These are phyloP conservation scores for Hemistola chrysoprasaria DNA, from an alignment of 2,888 invertebrate genomes.

Conservation along the genomic window DNA sequence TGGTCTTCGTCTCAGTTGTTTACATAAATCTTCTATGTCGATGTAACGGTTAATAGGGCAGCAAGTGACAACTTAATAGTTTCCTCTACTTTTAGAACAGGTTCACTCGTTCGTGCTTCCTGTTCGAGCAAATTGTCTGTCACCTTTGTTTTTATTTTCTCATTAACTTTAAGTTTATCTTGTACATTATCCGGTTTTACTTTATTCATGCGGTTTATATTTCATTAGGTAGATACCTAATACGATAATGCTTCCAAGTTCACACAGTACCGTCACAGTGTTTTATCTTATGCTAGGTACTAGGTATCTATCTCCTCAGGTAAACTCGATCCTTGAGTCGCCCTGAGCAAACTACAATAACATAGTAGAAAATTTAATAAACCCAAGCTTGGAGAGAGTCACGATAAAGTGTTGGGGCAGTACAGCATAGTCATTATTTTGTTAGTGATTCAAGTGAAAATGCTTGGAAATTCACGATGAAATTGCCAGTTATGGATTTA, in stretches of 20 bases:
- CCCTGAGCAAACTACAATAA: slow-evolving; percentile 60
- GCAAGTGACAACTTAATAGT: slow-evolving; percentile 73
- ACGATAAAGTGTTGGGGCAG: slow-evolving; percentile 63
- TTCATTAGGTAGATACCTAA: slow-evolving; percentile 11
- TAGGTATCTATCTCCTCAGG: slow-evolving; percentile 22
- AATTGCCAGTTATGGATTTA: slow-evolving; percentile 63
- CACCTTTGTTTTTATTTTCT: slow-evolving; percentile 27
- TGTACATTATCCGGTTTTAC: neutral
- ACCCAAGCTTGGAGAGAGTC: slow-evolving; percentile 56
- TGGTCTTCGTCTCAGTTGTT: slow-evolving; percentile 30
- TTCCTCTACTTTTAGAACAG: slow-evolving; percentile 64
- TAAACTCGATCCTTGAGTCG: slow-evolving; percentile 45
- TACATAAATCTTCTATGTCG: slow-evolving; percentile 66
- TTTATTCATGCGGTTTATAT: slow-evolving; percentile 2
- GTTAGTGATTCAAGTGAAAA: slow-evolving; percentile 71
- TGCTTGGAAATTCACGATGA: slow-evolving; percentile 62
- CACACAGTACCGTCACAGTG: slow-evolving; percentile 33
- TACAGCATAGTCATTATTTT: slow-evolving; percentile 64
- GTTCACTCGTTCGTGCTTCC: slow-evolving; percentile 44
- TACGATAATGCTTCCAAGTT: slow-evolving; percentile 16
- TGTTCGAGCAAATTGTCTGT: slow-evolving; percentile 37
- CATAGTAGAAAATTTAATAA: slow-evolving; percentile 68
- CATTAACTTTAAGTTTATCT: slow-evolving; percentile 12
- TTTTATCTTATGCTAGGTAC: too few relatives aligned
- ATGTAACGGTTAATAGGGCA: slow-evolving; percentile 59